Conservation (phyloP, 2,888 invertebrate genomes). For the Megalurothrips usitatus region DNA sequence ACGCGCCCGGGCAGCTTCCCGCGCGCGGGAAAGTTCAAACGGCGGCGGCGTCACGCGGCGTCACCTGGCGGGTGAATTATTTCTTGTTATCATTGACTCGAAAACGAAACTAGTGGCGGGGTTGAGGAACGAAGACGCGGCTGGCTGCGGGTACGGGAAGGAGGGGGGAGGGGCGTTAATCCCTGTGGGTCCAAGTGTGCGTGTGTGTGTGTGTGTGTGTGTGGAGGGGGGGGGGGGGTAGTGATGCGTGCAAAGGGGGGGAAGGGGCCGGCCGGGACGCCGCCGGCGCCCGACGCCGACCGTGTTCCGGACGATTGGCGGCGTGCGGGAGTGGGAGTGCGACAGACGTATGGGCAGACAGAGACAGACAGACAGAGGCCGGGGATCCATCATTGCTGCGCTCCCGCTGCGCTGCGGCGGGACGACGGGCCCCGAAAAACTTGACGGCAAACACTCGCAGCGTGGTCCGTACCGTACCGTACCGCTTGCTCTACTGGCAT, state of each 20-base stretch:
- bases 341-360: neutral
- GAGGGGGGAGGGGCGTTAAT: conserved; percentile 74
- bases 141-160: conserved; percentile 72
- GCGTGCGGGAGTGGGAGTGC: conserved; percentile 29
- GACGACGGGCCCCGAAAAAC: too few species aligned
- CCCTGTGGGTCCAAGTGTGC: conserved; percentile 42
- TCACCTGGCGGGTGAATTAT: conserved; percentile 26
- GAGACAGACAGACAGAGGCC: neutral
- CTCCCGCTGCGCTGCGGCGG: too few species aligned
- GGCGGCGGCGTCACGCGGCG: neutral
- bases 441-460: too few species aligned
- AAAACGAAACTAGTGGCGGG: conserved; percentile 30
- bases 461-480: too few species aligned
- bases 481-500: too few species aligned
- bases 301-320: conserved; percentile 31
- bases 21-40: neutral
- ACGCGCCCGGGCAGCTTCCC: neutral
- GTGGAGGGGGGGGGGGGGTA: neutral
- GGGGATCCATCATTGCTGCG: neutral
- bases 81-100: conserved; percentile 23
- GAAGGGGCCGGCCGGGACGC: conserved; percentile 31
- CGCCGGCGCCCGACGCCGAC: conserved; percentile 4
- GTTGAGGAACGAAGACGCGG: conserved; percentile 63
- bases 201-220: conserved; percentile 8
- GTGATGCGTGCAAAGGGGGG: conserved; percentile 27